Evolutionary conservation across 2,113 vertebrate species (phyloP), one percentile per base, ranked within the genome.

Genomic region (Lates calcarifer): DNA sequence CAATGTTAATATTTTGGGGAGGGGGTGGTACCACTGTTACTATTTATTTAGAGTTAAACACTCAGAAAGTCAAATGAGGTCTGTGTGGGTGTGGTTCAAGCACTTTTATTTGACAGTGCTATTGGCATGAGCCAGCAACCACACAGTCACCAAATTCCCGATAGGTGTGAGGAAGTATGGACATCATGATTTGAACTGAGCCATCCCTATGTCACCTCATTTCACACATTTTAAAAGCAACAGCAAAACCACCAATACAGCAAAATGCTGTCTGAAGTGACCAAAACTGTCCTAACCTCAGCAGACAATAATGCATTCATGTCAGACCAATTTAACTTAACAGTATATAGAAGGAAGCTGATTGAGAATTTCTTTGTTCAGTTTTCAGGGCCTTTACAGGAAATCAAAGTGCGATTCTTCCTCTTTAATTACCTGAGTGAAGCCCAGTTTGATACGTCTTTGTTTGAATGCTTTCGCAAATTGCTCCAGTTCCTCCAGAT

Each of bases 391-490:
- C 2, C n/a, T 28, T 31, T 11, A 55, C 58, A 60, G 26, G 3
- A 37, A 28, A 62, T 5, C 1, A 8, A 1, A 5, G 26, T 17
- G 2, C 1, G 3, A 1, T 18, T 51, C 1, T 13, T 15, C 4
- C 53, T 22, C 11, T 6, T 6, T 5, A 0, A 4, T 77, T 68
- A 98, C 98, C 97, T 99, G 98, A 0, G 98, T 99, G 94, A 99
- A 99, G 7, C 98, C 98, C 81, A 99, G 90, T 85, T 99, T 99
- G 91, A 99, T 99, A 82, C 98, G 96, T 88, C 98, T 95, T 62
- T 99, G 98, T 79, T 99, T 99, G 90, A 99, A 99, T 10, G 97
- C 98, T 91, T 99, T 99, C 12, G 98, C 97, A 73, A 99, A 99
- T 93, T 96, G 98, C 47, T 99, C 98, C 79, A 99, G 94, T 74